Percentiles rank a stretch among this genome's conserved stretches.
Evolutionary conservation across 2,888 invertebrate genomes (phyloP).

Genomic region (Drosophila mulleri): DNA sequence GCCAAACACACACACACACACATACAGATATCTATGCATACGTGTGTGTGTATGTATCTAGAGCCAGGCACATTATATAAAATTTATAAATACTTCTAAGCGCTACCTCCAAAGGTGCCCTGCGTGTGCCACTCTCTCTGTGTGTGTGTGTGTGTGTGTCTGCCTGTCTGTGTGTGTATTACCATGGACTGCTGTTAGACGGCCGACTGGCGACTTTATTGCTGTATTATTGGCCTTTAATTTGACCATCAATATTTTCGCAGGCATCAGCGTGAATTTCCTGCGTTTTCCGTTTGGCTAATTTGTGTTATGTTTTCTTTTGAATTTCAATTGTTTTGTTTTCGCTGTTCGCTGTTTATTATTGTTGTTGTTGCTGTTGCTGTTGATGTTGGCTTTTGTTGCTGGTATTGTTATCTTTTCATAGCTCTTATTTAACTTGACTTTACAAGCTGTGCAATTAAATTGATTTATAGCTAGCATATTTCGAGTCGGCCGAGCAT

Average conservation of each 20-base stretch:
- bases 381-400: background rate
- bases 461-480: slow-evolving; percentile 24
- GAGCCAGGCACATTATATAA: slow-evolving; percentile 67
- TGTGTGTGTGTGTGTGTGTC: slow-evolving; percentile 20
- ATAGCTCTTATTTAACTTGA: slow-evolving; percentile 26
- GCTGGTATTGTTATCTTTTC: slow-evolving; percentile 9
- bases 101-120: slow-evolving; percentile 50
- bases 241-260: slow-evolving; percentile 71
- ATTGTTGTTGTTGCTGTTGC: background rate
- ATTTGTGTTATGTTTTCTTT: slow-evolving; percentile 60
- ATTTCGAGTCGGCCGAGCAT: background rate
- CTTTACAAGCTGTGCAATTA: slow-evolving; percentile 32
- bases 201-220: slow-evolving; percentile 64
- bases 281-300: slow-evolving; percentile 50
- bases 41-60: slow-evolving; percentile 38
- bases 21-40: background rate
- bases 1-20: slow-evolving; percentile 12
- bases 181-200: slow-evolving; percentile 33
- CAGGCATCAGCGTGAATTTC: slow-evolving; percentile 49
- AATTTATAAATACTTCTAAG: slow-evolving; percentile 76
- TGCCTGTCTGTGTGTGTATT: slow-evolving; percentile 23
- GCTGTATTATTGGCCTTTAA: slow-evolving; percentile 77
- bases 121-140: slow-evolving; percentile 13
- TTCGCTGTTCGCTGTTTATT: background rate
- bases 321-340: slow-evolving; percentile 43